Conservation (phyloP, 1,140 invertebrate species). For the Orius laevigatus region DNA sequence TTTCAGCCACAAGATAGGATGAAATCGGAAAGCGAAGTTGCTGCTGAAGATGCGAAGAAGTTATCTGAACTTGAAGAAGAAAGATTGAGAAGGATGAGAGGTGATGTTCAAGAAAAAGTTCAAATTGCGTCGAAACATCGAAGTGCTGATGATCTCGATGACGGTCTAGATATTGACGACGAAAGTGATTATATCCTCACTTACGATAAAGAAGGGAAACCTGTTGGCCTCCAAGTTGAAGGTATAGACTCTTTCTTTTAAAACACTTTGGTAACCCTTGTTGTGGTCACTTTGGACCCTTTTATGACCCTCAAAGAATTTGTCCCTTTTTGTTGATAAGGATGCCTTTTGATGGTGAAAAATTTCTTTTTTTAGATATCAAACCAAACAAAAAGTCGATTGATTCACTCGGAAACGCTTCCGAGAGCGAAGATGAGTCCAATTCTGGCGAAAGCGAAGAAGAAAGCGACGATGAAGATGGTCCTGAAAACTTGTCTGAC, state of each 20-base stretch:
- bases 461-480: constrained; percentile 22
- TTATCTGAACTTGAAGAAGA: constrained; percentile 67
- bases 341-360: background rate
- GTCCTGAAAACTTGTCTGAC: constrained; percentile 19
- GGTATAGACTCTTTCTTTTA: background rate
- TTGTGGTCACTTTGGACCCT: too few relatives aligned
- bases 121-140: constrained; percentile 23
- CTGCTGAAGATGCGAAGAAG: constrained; percentile 58
- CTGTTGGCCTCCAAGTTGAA: background rate
- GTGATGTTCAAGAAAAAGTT: constrained; percentile 19
- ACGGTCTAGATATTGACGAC: constrained; percentile 27
- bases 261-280: too few relatives aligned
- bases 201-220: constrained; percentile 17
- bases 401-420: background rate
- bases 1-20: constrained; percentile 38
- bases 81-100: constrained; percentile 54
- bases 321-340: too few relatives aligned
- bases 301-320: too few relatives aligned
- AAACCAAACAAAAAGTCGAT: background rate
- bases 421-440: background rate
- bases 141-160: constrained; percentile 70
- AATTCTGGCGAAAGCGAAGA: background rate
- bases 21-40: constrained; percentile 67
- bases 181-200: constrained; percentile 11
- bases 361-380: background rate